These are phyloP conservation scores for Halictus ligatus DNA, from an alignment of 2,888 invertebrate species.

Conservation along the genomic window DNA sequence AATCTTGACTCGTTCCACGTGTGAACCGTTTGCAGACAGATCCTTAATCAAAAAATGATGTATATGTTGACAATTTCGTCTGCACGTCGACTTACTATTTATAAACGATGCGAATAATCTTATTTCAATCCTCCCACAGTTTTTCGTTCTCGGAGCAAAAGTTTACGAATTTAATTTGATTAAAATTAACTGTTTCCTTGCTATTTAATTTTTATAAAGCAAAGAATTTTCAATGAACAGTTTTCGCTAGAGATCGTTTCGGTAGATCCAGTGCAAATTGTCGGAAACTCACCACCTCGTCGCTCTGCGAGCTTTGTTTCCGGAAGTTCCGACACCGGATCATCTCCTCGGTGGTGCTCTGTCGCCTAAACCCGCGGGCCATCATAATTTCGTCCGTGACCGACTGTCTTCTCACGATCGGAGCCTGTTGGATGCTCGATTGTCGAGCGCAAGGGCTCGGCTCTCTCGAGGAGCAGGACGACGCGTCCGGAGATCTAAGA, in stretches of 20 bases:
- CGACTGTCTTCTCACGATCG: conserved; percentile 93
- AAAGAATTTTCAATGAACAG: too few species aligned
- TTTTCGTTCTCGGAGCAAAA: too few species aligned
- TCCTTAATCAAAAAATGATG: too few species aligned
- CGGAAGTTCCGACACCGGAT: conserved; percentile 95
- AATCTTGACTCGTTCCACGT: too few species aligned
- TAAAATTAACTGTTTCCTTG: too few species aligned
- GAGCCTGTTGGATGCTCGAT: conserved; percentile 83
- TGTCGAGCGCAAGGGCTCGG: conserved; percentile 92
- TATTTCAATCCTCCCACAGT: too few species aligned
- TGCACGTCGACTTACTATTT: too few species aligned
- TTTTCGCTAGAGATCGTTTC: not conserved
- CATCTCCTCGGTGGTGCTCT: conserved; percentile 97
- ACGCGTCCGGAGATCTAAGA: conserved; percentile 85
- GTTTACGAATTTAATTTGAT: too few species aligned
- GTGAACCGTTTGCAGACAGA: too few species aligned
- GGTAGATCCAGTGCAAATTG: not conserved
- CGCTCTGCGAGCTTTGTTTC: conserved; percentile 95
- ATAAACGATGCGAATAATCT: too few species aligned
- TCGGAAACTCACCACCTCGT: conserved; percentile 86
- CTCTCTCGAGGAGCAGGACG: conserved; percentile 93
- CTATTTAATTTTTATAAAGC: too few species aligned
- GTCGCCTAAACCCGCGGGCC: conserved; percentile 94
- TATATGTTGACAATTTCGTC: too few species aligned
- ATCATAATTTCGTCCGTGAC: conserved; percentile 96